Percentiles rank a stretch among this genome's conserved stretches.
Evolutionary conservation across 2,113 vertebrate species (phyloP).

Genomic region (Mus pahari): DNA sequence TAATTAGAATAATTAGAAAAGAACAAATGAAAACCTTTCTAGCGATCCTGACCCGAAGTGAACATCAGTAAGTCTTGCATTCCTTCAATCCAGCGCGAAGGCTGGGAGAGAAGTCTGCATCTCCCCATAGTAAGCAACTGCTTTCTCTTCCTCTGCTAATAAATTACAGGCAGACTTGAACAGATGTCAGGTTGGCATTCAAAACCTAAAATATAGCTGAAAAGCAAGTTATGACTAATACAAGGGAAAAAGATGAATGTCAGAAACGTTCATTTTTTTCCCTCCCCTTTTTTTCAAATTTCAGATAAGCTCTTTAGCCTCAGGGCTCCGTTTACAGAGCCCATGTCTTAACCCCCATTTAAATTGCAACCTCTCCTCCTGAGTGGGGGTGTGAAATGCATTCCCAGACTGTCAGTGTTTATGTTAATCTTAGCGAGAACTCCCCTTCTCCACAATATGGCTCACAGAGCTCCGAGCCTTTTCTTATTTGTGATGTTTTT

Average conservation of each 20-base stretch:
- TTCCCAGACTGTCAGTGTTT: constrained; percentile 75
- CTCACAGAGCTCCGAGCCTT: constrained; percentile 73
- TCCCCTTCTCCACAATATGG: constrained; percentile 75
- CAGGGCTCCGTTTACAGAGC: constrained; percentile 83
- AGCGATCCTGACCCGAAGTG: constrained; percentile 34
- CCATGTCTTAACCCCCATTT: constrained; percentile 81
- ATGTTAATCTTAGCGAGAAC: constrained; percentile 77
- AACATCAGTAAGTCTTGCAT: constrained; percentile 74
- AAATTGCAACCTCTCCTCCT: constrained; percentile 81
- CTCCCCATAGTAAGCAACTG: constrained; percentile 75
- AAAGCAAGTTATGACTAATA: constrained; percentile 90
- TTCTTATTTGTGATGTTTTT: constrained; percentile 67
- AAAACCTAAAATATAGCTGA: constrained; percentile 89
- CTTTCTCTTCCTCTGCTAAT: constrained; percentile 86
- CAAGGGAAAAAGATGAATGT: constrained; percentile 86
- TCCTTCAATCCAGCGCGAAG: constrained; percentile 58
- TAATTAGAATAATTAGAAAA: constrained; percentile 35
- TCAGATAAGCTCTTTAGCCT: constrained; percentile 90
- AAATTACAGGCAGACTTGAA: constrained; percentile 87
- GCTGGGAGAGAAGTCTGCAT: constrained; percentile 69
- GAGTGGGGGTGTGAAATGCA: constrained; percentile 82
- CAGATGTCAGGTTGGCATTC: constrained; percentile 89
- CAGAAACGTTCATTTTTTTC: constrained; percentile 84
- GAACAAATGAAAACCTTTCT: not conserved
- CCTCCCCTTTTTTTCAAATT: constrained; percentile 81